Base-by-base conservation (phyloP, 2,797 vertebrate genomes). In the Pelochelys cantorii region DNA sequence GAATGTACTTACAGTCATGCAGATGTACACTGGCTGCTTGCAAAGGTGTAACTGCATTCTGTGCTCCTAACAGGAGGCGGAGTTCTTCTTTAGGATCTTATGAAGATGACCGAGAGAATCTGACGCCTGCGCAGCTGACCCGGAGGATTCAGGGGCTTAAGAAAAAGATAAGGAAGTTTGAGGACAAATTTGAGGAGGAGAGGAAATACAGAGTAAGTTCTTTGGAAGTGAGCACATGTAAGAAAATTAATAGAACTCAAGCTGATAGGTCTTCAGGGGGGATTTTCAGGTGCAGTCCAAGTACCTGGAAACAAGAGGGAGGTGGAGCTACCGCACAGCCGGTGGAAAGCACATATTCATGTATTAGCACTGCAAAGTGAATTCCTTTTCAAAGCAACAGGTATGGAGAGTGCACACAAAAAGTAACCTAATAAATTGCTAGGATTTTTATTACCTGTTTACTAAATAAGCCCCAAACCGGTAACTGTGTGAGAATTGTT, bases 141-240 rank as follows among this genome's bases (percentile, higher is more conserved):
- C 99, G 99, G 88, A 98, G 99, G 97, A 99, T 99, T 96, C 99
- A 99, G 83, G 98, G 98, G 27, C 98, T 99, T 80, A 99, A 99
- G 97, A 99, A 99, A 92, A 99, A 99, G 97, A 99, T 99, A 95
- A 98, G 98, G 92, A 98, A 98, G 93, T 99, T 98, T 48, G 99
- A 99, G 95, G 99, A 99, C 87, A 99, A 94, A 96, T 99, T 99
- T 1, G 99, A 99, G 97, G 99, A 99, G 62, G 99, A 99, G 55
- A 98, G 98, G 54, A 99, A 99, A 96, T 99, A 99, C 97, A 98
- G 98, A 97, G 99, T 99, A 86, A 98, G 98, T 92, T 23, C 79
- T 27, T 84, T 55, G 37, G 79, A 78, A 2, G 81, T 88, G 79
- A 83, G 23, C 14, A 23, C 81, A 81, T 80, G 11, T 85, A 7